A percentile compares a stretch with the other conserved stretches of the same genome.
These are phyloP conservation scores for Agapornis roseicollis DNA, from an alignment of 2,113 vertebrate genomes.

Conservation along the genomic window DNA sequence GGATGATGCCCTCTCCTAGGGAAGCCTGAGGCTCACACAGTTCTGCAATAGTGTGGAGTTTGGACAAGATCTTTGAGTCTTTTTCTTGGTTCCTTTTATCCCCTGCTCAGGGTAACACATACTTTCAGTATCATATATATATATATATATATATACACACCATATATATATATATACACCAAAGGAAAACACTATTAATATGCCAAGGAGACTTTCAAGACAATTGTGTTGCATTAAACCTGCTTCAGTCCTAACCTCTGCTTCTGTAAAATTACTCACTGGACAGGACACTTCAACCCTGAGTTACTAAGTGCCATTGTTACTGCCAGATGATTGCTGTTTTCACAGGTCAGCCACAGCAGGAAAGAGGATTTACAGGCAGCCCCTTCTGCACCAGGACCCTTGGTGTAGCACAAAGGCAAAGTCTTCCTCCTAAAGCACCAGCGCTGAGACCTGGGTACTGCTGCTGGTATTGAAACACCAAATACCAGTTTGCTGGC, in stretches of 20 bases:
- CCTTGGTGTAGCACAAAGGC: neutral
- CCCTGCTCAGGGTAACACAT: neutral
- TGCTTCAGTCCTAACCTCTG: constrained; percentile 9
- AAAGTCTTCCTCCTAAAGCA: neutral
- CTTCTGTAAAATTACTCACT: neutral
- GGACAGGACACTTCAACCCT: neutral
- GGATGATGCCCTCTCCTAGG: neutral
- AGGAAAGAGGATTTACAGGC: constrained; percentile 4
- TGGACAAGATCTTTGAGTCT: neutral
- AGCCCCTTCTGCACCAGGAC: neutral
- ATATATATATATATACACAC: constrained; percentile 49
- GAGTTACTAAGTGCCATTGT: neutral
- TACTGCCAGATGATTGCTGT: neutral
- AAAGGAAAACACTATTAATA: constrained; percentile 39
- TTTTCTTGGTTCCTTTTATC: neutral
- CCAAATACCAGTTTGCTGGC: neutral
- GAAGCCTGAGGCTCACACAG: neutral
- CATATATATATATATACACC: constrained; percentile 3
- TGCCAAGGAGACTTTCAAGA: constrained; percentile 6
- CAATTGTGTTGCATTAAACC: neutral
- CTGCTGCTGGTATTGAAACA: neutral
- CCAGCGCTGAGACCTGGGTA: neutral
- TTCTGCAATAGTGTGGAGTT: neutral
- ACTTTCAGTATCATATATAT: neutral
- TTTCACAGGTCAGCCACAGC: neutral